phyloP scores from a whole-genome alignment of 2,113 vertebrate genomes.

The Motacilla tschutschensis region DNA sequence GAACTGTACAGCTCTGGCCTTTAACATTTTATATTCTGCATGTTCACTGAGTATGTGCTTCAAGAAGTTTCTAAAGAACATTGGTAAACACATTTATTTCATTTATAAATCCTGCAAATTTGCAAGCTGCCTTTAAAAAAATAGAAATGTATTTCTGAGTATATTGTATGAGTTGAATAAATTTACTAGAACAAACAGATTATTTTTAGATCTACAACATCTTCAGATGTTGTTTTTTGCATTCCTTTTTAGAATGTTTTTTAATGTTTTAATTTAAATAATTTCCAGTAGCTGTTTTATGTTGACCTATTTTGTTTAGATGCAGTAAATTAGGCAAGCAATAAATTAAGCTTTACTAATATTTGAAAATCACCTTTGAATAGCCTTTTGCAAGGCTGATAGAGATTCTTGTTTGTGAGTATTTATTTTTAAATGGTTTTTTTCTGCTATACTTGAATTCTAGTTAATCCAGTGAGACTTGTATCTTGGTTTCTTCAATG shows the following conservation, averaged over 20 bases:
- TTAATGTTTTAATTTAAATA: constrained; percentile 36
- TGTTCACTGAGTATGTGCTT: not conserved
- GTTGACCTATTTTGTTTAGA: constrained; percentile 43
- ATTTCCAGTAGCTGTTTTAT: constrained; percentile 38
- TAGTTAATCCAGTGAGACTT: constrained; percentile 63
- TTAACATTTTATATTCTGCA: not conserved
- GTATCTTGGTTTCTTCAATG: constrained; percentile 53
- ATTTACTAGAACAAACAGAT: constrained; percentile 20
- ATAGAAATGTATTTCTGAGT: constrained; percentile 18
- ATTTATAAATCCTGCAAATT: not conserved
- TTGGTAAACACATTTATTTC: not conserved
- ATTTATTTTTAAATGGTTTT: constrained; percentile 46
- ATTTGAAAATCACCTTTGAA: constrained; percentile 73
- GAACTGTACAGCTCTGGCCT: not conserved
- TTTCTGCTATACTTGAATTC: constrained; percentile 51
- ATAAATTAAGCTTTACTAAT: constrained; percentile 69
- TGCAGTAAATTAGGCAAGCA: constrained; percentile 57
- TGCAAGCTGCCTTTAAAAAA: constrained; percentile 33
- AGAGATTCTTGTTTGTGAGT: constrained; percentile 61
- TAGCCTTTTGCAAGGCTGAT: constrained; percentile 57
- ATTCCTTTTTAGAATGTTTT: constrained; percentile 15
- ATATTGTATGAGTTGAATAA: constrained; percentile 27
- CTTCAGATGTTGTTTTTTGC: not conserved
- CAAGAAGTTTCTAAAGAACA: not conserved
- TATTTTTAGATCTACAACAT: constrained; percentile 7